Evolutionary conservation across 2,797 vertebrate species (phyloP).

Genomic region (Sylvia borin): DNA sequence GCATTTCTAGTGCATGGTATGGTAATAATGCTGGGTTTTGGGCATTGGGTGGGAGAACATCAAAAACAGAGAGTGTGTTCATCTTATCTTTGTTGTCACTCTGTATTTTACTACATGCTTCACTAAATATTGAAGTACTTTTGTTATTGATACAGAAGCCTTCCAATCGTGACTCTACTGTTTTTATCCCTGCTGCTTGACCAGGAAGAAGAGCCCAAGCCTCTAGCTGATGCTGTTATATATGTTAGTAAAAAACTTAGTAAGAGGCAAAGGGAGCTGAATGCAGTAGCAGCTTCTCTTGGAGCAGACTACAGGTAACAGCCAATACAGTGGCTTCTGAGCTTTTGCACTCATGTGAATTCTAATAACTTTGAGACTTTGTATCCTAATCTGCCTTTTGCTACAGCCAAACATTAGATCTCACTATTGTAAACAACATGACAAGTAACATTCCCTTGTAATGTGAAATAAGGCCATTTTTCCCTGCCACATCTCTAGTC

Average conservation of each 20-base stretch:
- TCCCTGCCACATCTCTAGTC: rapidly evolving
- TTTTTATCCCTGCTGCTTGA: background rate
- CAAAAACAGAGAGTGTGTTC: background rate
- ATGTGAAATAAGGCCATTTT: background rate
- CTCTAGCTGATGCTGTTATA: constrained; percentile 84
- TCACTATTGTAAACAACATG: background rate
- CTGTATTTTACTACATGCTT: background rate
- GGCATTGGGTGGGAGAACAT: background rate
- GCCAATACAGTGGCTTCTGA: background rate
- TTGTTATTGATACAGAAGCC: background rate
- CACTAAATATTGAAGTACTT: background rate
- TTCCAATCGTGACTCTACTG: background rate
- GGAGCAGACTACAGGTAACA: constrained; percentile 95
- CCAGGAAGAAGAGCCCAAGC: constrained; percentile 76
- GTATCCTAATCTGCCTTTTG: background rate
- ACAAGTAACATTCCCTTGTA: background rate
- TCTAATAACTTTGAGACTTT: background rate
- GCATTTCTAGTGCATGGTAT: background rate
- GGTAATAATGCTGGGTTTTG: background rate
- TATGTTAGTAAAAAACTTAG: constrained; percentile 94
- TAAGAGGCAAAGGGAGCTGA: constrained; percentile 91
- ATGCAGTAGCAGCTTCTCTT: constrained; percentile 89
- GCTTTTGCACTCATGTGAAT: background rate
- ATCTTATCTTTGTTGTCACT: background rate
- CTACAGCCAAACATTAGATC: background rate